Evolutionary conservation across 2,888 invertebrate genomes (phyloP).

Genomic region (Tinea semifulvella): DNA sequence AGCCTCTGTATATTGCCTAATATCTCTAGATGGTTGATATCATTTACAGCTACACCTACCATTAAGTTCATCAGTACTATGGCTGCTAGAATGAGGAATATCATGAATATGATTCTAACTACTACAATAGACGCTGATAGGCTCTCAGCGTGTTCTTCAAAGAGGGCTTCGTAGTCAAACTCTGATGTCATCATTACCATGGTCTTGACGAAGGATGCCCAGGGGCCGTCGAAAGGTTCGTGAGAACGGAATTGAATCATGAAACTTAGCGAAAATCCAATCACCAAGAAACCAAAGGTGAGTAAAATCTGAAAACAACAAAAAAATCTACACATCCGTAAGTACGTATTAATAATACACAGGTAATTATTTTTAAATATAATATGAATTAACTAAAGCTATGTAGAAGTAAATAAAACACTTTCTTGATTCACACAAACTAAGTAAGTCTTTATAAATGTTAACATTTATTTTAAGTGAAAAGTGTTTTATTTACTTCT

Average conservation of each 20-base stretch:
- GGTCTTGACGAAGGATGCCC: constrained; percentile 63
- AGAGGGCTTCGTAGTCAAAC: constrained; percentile 61
- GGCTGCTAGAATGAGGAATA: constrained; percentile 62
- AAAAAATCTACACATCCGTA: constrained; percentile 4
- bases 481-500: too few relatives aligned
- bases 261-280: constrained; percentile 65
- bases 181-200: constrained; percentile 71
- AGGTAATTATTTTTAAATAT: too few relatives aligned
- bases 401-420: too few relatives aligned
- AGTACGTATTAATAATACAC: too few relatives aligned
- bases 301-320: constrained; percentile 52
- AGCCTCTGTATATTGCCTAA: constrained; percentile 63
- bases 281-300: constrained; percentile 55
- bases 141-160: constrained; percentile 45
- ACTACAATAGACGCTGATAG: constrained; percentile 46
- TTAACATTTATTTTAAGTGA: too few relatives aligned
- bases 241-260: constrained; percentile 63
- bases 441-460: background rate
- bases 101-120: constrained; percentile 56
- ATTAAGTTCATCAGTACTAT: constrained; percentile 69
- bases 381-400: too few relatives aligned
- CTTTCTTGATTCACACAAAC: too few relatives aligned
- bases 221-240: constrained; percentile 58
- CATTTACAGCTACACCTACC: constrained; percentile 68
- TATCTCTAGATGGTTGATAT: constrained; percentile 64